Evolutionary conservation across 2,113 vertebrate species (phyloP).

Genomic region (Natator depressus): DNA sequence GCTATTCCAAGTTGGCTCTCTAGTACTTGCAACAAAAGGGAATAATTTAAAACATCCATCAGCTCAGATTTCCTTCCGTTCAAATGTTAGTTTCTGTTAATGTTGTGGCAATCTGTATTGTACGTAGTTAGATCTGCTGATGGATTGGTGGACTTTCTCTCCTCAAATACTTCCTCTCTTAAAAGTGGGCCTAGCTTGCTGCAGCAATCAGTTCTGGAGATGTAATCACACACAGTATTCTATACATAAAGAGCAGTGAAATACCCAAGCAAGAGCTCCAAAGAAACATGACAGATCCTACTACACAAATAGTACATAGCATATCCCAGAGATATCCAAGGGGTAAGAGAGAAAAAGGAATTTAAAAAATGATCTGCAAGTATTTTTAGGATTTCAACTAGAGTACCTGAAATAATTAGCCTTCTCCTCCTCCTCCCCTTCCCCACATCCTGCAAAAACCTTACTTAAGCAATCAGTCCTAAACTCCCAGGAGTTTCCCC

Average conservation of each 20-base stretch:
- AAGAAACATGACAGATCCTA: background rate
- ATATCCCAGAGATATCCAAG: background rate
- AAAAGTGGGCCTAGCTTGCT: background rate
- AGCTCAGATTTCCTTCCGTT: conserved; percentile 56
- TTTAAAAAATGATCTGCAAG: background rate
- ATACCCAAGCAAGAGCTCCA: rapidly evolving
- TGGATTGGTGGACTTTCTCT: conserved; percentile 66
- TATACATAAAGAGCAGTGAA: rapidly evolving
- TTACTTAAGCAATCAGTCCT: background rate
- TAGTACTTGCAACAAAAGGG: conserved; percentile 64
- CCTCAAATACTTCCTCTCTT: conserved; percentile 35
- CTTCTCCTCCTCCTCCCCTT: background rate
- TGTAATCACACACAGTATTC: background rate
- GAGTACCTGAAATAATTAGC: background rate
- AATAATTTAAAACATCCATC: conserved; percentile 74
- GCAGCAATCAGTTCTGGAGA: background rate
- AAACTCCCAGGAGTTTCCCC: background rate
- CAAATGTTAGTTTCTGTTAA: conserved; percentile 46
- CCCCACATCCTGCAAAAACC: background rate
- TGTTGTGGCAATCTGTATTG: conserved; percentile 66
- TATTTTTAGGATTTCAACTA: background rate
- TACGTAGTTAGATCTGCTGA: conserved; percentile 55
- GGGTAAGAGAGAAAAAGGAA: rapidly evolving
- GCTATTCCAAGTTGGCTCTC: conserved; percentile 62
- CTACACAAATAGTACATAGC: background rate